Evolutionary conservation across 2,113 vertebrate species (phyloP).

Genomic region (Morone saxatilis): DNA sequence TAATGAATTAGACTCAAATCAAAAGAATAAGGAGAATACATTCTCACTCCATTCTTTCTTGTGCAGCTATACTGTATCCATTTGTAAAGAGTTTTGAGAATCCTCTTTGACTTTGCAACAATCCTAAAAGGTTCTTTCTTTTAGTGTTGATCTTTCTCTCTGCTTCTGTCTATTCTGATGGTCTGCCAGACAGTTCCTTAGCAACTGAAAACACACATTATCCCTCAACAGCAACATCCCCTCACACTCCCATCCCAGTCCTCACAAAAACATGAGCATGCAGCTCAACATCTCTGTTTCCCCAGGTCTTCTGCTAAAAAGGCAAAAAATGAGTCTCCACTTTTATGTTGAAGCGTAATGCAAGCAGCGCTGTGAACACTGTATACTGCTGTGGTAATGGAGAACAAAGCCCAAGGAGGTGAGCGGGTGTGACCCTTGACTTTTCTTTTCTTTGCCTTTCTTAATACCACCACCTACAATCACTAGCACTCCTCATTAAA

Average conservation of each 20-base stretch:
- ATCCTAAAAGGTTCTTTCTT: conserved; percentile 15
- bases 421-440: conserved; percentile 56
- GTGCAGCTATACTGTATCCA: neutral
- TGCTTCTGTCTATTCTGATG: conserved; percentile 52
- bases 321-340: conserved; percentile 65
- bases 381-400: conserved; percentile 36
- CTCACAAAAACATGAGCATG: conserved; percentile 46
- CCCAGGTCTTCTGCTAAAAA: conserved; percentile 60
- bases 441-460: conserved; percentile 56
- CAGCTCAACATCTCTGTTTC: conserved; percentile 64
- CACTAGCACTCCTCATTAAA: conserved; percentile 68
- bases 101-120: conserved; percentile 36
- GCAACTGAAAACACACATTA: conserved; percentile 75
- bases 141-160: conserved; percentile 54
- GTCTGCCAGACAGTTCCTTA: conserved; percentile 74
- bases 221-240: conserved; percentile 56
- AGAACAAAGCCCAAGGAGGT: conserved; percentile 65
- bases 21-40: neutral
- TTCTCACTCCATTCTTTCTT: neutral
- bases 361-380: conserved; percentile 35
- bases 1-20: neutral
- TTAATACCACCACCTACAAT: conserved; percentile 70
- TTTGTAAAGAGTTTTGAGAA: conserved; percentile 25
- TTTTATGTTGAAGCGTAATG: conserved; percentile 67
- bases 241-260: conserved; percentile 33